Evolutionary conservation across 2,888 invertebrate genomes (phyloP).

Genomic region (Alentia gelatinosa): DNA sequence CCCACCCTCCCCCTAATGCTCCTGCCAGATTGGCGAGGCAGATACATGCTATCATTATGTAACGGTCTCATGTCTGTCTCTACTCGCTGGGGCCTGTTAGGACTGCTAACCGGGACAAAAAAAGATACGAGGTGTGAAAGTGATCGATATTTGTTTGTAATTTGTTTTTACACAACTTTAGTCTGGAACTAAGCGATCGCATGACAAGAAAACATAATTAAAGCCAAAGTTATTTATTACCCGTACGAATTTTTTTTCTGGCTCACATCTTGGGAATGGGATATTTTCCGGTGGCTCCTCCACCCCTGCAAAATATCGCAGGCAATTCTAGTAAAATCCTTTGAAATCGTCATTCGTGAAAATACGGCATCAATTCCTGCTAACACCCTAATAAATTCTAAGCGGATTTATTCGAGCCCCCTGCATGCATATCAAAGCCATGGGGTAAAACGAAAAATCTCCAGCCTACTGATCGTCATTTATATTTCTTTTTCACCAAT

Average conservation of each 20-base stretch:
- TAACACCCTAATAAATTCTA: too few relatives aligned
- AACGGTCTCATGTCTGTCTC: not conserved
- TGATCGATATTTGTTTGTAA: slow-evolving; percentile 39
- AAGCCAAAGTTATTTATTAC: not conserved
- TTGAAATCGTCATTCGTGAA: not conserved
- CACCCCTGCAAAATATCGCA: not conserved
- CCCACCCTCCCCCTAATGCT: not conserved
- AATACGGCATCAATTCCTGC: not conserved
- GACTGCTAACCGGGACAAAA: not conserved
- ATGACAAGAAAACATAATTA: not conserved
- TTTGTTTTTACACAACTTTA: not conserved
- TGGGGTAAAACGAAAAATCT: too few relatives aligned
- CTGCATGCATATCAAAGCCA: too few relatives aligned
- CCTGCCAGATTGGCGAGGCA: not conserved
- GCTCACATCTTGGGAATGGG: not conserved
- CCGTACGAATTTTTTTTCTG: not conserved
- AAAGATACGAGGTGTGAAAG: not conserved
- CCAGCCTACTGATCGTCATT: too few relatives aligned
- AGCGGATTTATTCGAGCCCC: too few relatives aligned
- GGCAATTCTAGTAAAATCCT: not conserved
- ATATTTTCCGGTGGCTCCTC: not conserved
- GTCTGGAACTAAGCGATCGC: not conserved
- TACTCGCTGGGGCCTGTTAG: not conserved
- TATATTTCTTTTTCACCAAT: too few relatives aligned
- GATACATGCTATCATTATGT: not conserved